Conservation (phyloP, 2,888 invertebrate species). For the Hydropsyche betteni region DNA sequence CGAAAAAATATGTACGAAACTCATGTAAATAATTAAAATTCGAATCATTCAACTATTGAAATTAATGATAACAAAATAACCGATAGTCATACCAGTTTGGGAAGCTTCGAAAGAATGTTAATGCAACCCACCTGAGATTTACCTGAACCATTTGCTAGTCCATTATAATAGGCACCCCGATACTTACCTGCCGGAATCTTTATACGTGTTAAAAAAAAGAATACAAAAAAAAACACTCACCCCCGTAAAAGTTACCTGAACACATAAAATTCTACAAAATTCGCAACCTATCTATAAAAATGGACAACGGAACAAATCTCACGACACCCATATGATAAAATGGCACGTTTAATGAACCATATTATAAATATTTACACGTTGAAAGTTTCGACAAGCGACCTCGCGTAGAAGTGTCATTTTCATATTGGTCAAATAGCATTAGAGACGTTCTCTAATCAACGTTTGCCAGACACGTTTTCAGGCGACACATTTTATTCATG, state of each 20-base stretch:
- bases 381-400: conserved; percentile 1
- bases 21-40: neutral
- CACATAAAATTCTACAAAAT: neutral
- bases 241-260: conserved; percentile 12
- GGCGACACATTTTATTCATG: too few relatives aligned
- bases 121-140: conserved; percentile 37
- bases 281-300: neutral
- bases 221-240: neutral
- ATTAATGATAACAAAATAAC: neutral
- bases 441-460: conserved; percentile 27
- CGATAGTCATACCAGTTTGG: conserved; percentile 29
- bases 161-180: conserved; percentile 37
- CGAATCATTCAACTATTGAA: too few relatives aligned
- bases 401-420: neutral
- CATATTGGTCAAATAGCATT: neutral
- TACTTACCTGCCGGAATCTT: conserved; percentile 26
- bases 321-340: neutral
- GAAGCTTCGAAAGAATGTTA: conserved; percentile 39
- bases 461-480: conserved; percentile 17
- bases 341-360: neutral
- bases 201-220: neutral
- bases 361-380: conserved; percentile 3
- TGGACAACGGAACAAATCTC: too few relatives aligned
- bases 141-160: conserved; percentile 37
- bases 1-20: conserved; percentile 3